Percentiles rank a stretch among this genome's conserved stretches.
Conservation (phyloP, 2,888 invertebrate genomes). For the Lasioglossum lativentre region DNA sequence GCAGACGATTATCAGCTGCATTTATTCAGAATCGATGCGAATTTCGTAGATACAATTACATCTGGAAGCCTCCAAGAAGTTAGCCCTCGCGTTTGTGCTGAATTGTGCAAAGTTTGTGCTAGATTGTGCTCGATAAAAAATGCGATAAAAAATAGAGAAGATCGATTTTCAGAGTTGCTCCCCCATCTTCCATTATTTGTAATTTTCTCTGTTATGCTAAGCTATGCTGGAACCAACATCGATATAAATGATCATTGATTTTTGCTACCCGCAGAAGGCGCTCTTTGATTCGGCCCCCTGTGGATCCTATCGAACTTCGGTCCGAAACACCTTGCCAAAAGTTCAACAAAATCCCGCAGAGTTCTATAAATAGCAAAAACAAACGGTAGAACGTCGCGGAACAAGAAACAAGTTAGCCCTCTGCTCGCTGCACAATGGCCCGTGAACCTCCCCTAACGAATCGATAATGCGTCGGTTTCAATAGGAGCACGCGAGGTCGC, state of each 20-base stretch:
- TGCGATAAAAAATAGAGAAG: no score
- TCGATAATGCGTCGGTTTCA: slow-evolving; percentile 67
- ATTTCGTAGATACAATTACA: background rate
- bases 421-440: slow-evolving; percentile 61
- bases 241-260: no score
- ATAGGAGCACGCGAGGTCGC: slow-evolving; percentile 66
- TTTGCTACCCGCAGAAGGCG: no score
- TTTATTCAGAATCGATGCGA: background rate
- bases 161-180: no score
- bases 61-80: no score
- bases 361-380: slow-evolving; percentile 28
- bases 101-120: no score
- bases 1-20: background rate
- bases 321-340: background rate
- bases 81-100: no score
- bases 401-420: slow-evolving; percentile 14
- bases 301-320: background rate
- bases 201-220: no score
- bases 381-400: background rate
- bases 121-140: no score
- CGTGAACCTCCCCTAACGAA: slow-evolving; percentile 69
- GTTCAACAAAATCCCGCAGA: background rate
- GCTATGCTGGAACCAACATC: no score
- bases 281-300: background rate
- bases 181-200: no score